These are phyloP conservation scores for Sphaerodactylus townsendi DNA, from an alignment of 2,113 vertebrate species.

Conservation along the genomic window DNA sequence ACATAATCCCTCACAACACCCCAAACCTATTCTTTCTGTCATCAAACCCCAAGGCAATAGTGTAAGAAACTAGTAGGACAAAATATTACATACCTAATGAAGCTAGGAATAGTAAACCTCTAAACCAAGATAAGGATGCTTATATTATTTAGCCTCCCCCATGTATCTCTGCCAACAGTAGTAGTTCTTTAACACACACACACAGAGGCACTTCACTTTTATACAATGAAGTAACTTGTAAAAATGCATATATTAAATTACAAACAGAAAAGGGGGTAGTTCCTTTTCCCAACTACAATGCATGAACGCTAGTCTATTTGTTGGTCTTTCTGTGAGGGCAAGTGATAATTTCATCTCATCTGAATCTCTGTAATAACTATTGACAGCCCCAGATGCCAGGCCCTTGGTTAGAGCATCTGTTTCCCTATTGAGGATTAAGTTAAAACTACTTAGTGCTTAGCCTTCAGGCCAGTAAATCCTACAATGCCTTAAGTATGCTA, in stretches of 20 bases:
- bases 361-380: slow-evolving; percentile 76
- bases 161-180: neutral
- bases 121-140: slow-evolving; percentile 23
- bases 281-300: slow-evolving; percentile 23
- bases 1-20: neutral
- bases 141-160: neutral
- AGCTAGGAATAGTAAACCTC: neutral
- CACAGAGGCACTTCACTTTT: neutral
- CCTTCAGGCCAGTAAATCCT: slow-evolving; percentile 71
- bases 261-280: neutral
- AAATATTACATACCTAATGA: neutral
- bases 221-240: neutral
- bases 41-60: neutral
- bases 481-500: slow-evolving; percentile 38
- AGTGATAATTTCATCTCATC: slow-evolving; percentile 63
- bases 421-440: slow-evolving; percentile 84
- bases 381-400: slow-evolving; percentile 85
- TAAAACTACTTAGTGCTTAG: slow-evolving; percentile 90
- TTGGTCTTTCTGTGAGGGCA: slow-evolving; percentile 41
- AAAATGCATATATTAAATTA: rapidly evolving
- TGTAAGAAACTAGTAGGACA: neutral
- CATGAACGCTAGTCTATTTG: neutral
- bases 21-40: neutral
- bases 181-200: neutral
- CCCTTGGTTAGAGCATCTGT: slow-evolving; percentile 79